phyloP scores from a whole-genome alignment of 2,888 invertebrate genomes.

The Hirtodrosophila histrioides region DNA sequence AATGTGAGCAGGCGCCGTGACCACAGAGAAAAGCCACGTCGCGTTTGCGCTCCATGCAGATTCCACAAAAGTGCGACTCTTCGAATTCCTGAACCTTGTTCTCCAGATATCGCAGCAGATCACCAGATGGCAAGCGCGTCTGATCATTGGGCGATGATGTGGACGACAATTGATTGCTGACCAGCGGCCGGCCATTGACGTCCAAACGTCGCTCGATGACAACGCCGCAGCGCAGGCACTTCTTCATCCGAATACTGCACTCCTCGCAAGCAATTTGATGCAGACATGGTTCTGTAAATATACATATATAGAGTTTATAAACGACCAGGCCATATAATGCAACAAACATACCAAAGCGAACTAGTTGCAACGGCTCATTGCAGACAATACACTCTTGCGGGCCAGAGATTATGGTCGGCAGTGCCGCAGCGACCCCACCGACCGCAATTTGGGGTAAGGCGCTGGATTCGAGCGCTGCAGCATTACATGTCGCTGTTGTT shows the following conservation, averaged over 20 bases:
- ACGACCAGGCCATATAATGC: neutral
- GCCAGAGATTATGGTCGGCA: slow-evolving; percentile 50
- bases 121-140: slow-evolving; percentile 87
- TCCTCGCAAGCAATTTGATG: slow-evolving; percentile 91
- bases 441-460: slow-evolving; percentile 7
- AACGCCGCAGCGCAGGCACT: slow-evolving; percentile 89
- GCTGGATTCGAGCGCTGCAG: slow-evolving; percentile 19
- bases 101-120: slow-evolving; percentile 88
- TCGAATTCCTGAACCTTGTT: slow-evolving; percentile 93
- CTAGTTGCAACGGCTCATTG: slow-evolving; percentile 88
- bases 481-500: slow-evolving; percentile 6
- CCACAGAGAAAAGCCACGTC: slow-evolving; percentile 95
- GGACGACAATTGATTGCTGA: slow-evolving; percentile 40
- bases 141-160: slow-evolving; percentile 83
- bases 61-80: slow-evolving; percentile 93
- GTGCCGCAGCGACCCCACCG: slow-evolving; percentile 20
- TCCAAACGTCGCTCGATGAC: slow-evolving; percentile 86
- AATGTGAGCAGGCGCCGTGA: slow-evolving; percentile 92
- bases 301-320: neutral
- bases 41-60: slow-evolving; percentile 93
- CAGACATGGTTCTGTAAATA: slow-evolving; percentile 87
- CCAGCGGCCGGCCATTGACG: slow-evolving; percentile 85
- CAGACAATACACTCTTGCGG: slow-evolving; percentile 89
- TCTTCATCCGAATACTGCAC: slow-evolving; percentile 91
- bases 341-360: slow-evolving; percentile 85